Conservation (phyloP, 2,113 vertebrate genomes). For the Callorhinus ursinus region DNA sequence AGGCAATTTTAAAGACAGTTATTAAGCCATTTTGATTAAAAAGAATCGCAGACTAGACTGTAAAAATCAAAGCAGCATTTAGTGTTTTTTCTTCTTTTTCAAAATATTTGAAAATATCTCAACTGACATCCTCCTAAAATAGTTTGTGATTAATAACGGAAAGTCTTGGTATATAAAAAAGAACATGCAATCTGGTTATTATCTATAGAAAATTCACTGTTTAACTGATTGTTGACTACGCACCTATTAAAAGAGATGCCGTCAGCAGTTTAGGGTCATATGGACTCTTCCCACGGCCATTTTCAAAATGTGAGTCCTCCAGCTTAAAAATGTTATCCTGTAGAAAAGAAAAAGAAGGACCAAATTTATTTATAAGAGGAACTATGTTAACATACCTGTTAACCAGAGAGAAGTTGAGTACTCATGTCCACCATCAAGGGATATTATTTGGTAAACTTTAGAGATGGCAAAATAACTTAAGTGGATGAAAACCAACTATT, state of each 20-base stretch:
- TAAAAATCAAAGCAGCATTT: background rate
- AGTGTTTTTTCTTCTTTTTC: constrained; percentile 17
- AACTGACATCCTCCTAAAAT: constrained; percentile 24
- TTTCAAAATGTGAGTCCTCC: constrained; percentile 92
- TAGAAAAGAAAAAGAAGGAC: constrained; percentile 75
- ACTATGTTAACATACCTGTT: background rate
- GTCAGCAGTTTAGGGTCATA: constrained; percentile 97
- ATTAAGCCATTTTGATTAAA: background rate
- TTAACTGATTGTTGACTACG: constrained; percentile 67
- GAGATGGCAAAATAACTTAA: background rate
- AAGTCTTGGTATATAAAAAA: background rate
- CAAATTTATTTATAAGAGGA: constrained; percentile 62
- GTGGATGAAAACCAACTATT: background rate
- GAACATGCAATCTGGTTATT: background rate
- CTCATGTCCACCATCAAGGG: background rate
- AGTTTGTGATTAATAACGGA: constrained; percentile 28
- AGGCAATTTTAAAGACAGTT: background rate
- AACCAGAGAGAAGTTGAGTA: background rate
- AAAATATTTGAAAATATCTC: background rate
- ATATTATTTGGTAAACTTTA: background rate
- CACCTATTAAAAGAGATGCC: constrained; percentile 96
- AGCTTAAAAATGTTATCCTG: constrained; percentile 96
- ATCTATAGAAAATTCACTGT: background rate
- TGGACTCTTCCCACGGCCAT: constrained; percentile 97
- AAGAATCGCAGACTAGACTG: background rate